Conservation (phyloP, 1,140 invertebrate genomes). For the Phymorhynchus buccinoides region DNA sequence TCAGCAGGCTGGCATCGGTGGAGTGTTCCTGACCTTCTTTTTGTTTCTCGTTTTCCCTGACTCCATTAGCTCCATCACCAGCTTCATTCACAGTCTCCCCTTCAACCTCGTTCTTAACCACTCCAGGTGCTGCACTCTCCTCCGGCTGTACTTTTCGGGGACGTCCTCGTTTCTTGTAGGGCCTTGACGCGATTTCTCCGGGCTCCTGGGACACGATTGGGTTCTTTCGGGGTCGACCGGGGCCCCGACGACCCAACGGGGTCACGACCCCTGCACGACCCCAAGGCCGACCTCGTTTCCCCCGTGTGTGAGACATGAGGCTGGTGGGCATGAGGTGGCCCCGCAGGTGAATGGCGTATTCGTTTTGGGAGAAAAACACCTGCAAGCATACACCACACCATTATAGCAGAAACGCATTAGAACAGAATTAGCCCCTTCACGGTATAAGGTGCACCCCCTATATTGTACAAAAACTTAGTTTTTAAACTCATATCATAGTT, state of each 20-base stretch:
- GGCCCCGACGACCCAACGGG: conserved; percentile 32
- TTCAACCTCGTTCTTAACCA: neutral
- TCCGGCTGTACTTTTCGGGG: conserved; percentile 41
- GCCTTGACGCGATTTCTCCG: neutral
- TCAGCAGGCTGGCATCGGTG: neutral
- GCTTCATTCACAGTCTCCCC: neutral
- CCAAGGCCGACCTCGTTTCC: neutral
- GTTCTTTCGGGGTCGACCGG: conserved; percentile 36
- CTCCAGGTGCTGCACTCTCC: neutral
- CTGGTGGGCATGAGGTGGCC: conserved; percentile 51
- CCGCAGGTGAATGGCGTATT: conserved; percentile 56
- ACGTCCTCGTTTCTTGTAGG: conserved; percentile 14
- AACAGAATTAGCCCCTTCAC: too few relatives aligned
- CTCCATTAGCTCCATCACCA: neutral
- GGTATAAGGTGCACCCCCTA: too few relatives aligned
- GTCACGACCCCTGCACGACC: conserved; percentile 14
- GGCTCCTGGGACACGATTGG: neutral
- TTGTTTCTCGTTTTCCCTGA: neutral
- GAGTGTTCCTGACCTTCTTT: neutral
- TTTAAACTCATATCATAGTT: too few relatives aligned
- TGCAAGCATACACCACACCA: conserved; percentile 40
- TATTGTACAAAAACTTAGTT: too few relatives aligned
- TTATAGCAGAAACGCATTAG: too few relatives aligned
- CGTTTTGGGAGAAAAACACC: conserved; percentile 48
- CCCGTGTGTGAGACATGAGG: neutral